Percentiles rank a stretch among this genome's conserved stretches.
phyloP scores from a whole-genome alignment of 2,797 vertebrate species.

The Amazona ochrocephala region DNA sequence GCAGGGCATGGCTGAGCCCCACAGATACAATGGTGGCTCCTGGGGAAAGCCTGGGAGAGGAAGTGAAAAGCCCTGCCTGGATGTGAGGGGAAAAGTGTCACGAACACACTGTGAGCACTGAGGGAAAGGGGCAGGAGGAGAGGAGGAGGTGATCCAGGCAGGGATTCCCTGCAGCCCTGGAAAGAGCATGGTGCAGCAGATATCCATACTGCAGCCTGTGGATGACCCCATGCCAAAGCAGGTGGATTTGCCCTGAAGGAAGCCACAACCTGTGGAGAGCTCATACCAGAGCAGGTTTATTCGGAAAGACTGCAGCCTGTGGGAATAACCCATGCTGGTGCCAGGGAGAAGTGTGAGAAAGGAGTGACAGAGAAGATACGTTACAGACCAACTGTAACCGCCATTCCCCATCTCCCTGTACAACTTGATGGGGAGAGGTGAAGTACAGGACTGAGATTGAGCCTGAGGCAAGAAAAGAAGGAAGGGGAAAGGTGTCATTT shows the following conservation, averaged over 20 bases:
- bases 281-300: not conserved
- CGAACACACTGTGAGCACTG: not conserved
- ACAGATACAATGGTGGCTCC: fast-evolving
- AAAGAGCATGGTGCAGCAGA: not conserved
- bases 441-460: not conserved
- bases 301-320: not conserved
- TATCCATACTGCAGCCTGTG: not conserved
- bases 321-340: not conserved
- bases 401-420: not conserved
- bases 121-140: not conserved
- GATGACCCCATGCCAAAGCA: fast-evolving
- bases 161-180: not conserved
- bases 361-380: not conserved
- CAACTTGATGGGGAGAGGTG: fast-evolving
- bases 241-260: not conserved
- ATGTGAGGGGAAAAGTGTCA: too few relatives aligned
- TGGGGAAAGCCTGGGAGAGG: fast-evolving
- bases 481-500: not conserved
- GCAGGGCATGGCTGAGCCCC: fast-evolving
- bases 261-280: not conserved
- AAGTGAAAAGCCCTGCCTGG: fast-evolving
- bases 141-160: not conserved
- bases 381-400: not conserved
- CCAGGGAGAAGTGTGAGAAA: not conserved
- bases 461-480: not conserved